phyloP scores from a whole-genome alignment of 1,140 invertebrate genomes.

The Globodera rostochiensis region DNA sequence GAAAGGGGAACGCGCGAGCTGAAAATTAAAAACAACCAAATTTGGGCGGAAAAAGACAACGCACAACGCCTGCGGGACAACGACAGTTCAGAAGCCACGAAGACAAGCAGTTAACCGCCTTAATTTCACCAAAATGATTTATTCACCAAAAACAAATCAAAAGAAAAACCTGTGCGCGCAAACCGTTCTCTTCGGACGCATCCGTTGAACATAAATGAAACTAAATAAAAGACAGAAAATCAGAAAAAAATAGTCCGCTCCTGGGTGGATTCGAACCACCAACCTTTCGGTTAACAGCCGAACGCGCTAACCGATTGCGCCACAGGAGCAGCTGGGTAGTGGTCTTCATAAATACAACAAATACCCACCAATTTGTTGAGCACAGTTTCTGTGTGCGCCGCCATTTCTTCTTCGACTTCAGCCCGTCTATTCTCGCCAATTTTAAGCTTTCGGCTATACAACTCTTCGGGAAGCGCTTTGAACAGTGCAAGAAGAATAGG shows the following conservation, averaged over 20 bases:
- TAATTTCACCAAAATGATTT: conserved; percentile 39
- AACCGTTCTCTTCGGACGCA: neutral
- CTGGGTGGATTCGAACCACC: conserved; percentile 65
- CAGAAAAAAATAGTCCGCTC: conserved; percentile 43
- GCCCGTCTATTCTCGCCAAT: conserved; percentile 85
- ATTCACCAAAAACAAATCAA: conserved; percentile 33
- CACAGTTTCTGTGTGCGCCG: conserved; percentile 67
- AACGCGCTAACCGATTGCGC: conserved; percentile 60
- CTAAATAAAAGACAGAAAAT: conserved; percentile 27
- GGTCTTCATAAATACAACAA: neutral
- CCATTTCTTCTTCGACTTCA: conserved; percentile 79
- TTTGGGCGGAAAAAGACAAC: neutral
- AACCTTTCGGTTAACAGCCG: conserved; percentile 66
- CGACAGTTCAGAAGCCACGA: conserved; percentile 68
- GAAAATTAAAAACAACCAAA: conserved; percentile 61
- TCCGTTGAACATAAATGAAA: conserved; percentile 30
- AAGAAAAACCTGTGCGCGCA: neutral
- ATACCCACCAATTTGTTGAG: conserved; percentile 76
- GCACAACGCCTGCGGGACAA: conserved; percentile 65
- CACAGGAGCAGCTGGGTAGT: conserved; percentile 28
- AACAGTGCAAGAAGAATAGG: conserved; percentile 82
- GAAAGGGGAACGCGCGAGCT: conserved; percentile 24
- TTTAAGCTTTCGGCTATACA: conserved; percentile 79
- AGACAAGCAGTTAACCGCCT: conserved; percentile 64
- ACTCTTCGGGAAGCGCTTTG: conserved; percentile 92